Conservation (phyloP, 2,888 invertebrate genomes). For the Phengaris arion region DNA sequence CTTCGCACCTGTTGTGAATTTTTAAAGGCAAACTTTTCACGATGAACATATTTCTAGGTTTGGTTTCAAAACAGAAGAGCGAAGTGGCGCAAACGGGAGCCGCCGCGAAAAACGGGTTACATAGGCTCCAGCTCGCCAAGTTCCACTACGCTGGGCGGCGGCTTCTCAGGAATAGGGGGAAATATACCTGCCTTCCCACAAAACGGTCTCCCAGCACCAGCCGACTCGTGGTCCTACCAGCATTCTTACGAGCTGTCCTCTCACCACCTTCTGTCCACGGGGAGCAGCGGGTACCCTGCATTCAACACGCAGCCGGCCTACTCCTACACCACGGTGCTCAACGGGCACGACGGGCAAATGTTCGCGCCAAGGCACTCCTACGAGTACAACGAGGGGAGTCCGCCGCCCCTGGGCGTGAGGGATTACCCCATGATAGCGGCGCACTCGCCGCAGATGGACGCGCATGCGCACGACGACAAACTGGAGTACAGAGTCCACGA, state of each 20-base stretch:
- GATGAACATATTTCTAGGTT: slow-evolving; percentile 63
- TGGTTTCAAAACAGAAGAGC: slow-evolving; percentile 96
- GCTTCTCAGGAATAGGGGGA: slow-evolving; percentile 74
- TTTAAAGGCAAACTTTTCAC: not conserved
- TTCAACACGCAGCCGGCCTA: slow-evolving; percentile 81
- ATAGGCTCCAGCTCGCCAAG: slow-evolving; percentile 85
- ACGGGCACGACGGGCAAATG: slow-evolving; percentile 86
- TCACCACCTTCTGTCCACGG: slow-evolving; percentile 86
- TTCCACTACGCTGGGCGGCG: slow-evolving; percentile 83
- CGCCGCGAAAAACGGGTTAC: slow-evolving; percentile 92
- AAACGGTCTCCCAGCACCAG: slow-evolving; percentile 81
- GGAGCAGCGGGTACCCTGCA: slow-evolving; percentile 82
- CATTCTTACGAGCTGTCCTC: slow-evolving; percentile 88
- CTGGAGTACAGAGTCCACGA: slow-evolving; percentile 68
- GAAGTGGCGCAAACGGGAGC: slow-evolving; percentile 96
- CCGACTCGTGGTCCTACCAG: slow-evolving; percentile 90
- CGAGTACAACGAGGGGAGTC: slow-evolving; percentile 81
- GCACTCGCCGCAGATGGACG: slow-evolving; percentile 80
- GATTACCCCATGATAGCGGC: slow-evolving; percentile 84
- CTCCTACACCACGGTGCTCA: slow-evolving; percentile 84
- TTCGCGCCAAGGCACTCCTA: slow-evolving; percentile 82
- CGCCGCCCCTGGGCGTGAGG: slow-evolving; percentile 81
- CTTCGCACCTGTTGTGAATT: not conserved
- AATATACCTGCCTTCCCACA: slow-evolving; percentile 79
- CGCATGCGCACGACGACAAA: slow-evolving; percentile 76